Conservation (phyloP, 2,888 invertebrate species). For the Diloba caeruleocephala region DNA sequence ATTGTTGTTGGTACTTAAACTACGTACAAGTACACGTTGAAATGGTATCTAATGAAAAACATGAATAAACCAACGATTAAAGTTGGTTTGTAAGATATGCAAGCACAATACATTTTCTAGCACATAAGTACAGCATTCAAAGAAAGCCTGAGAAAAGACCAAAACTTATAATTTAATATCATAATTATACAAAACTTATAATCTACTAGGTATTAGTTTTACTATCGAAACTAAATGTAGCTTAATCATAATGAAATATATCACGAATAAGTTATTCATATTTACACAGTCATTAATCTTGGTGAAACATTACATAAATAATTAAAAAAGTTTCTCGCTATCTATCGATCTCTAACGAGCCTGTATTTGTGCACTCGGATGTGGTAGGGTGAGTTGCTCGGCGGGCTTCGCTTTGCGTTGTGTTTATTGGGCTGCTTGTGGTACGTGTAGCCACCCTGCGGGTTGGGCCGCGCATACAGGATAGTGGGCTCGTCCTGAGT, state of each 20-base stretch:
- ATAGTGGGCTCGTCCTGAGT: constrained; percentile 57
- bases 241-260: constrained; percentile 21
- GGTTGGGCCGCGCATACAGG: constrained; percentile 76
- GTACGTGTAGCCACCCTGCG: constrained; percentile 76
- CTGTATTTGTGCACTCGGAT: constrained; percentile 78
- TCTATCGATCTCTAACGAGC: constrained; percentile 54
- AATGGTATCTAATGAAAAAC: too few species aligned
- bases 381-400: constrained; percentile 63
- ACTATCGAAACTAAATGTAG: constrained; percentile 47
- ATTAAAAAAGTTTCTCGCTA: constrained; percentile 1
- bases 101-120: too few species aligned
- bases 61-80: too few species aligned
- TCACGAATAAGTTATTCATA: constrained; percentile 19
- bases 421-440: constrained; percentile 58
- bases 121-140: constrained; percentile 1
- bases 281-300: constrained; percentile 28
- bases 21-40: too few species aligned
- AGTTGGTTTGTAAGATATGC: too few species aligned
- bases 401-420: constrained; percentile 40
- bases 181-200: constrained; percentile 29
- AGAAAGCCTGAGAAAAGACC: constrained; percentile 13
- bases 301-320: not conserved
- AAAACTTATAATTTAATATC: constrained; percentile 6
- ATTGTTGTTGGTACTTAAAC: too few species aligned
- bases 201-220: constrained; percentile 46